Base-by-base conservation (phyloP, 2,797 vertebrate species). In the Dendrocincla fuliginosa region DNA sequence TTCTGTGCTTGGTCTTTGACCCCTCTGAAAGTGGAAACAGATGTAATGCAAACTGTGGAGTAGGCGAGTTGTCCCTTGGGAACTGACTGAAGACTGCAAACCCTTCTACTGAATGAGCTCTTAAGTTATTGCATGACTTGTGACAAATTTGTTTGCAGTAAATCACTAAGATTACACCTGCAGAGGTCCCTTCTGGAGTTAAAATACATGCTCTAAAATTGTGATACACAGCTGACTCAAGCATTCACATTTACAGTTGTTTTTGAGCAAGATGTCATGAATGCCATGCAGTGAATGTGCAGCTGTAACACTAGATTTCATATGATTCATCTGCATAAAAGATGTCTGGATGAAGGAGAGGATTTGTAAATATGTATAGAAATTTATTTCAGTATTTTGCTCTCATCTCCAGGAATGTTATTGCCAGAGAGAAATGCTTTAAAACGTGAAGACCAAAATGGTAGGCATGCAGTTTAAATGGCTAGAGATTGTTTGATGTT, bases 1-100 rank as follows among this genome's bases (percentile, higher is more conserved):
- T 94, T 90, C 56, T 83, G 15, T 24, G 35, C 30, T 93, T 91
- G 55, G 50, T 88, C 88, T 91, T 76, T 93, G 88, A 93, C 83
- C 76, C 19, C 35, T 80, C 52, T 83, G 64, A 80, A 90, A 93
- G 68, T 85, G 44, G 79, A 59, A 94, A 65, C 92, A 77, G 73
- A 83, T 93, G 88, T 85, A 37, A 76, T 27, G 35, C n/a, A 80
- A 89, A 57, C 55, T 35, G 4, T 73, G 33, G 63, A 76, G 37
- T 18, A 47, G 70, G 61, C 70, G 91, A 49, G 46, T 60, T 74
- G 22, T 70, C 74, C 65, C 39, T 52, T 82, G 63, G 82, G 83
- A 73, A 56, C 6, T 79, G 70, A 64, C 46, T 7, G 5, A 47
- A 78, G 82, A 32, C 57, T 65, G 41, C 46, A 94, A 82, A 49